A percentile compares a stretch with the other conserved stretches of the same genome.
phyloP scores from a whole-genome alignment of 2,113 vertebrate species.

The Rhea americana region DNA sequence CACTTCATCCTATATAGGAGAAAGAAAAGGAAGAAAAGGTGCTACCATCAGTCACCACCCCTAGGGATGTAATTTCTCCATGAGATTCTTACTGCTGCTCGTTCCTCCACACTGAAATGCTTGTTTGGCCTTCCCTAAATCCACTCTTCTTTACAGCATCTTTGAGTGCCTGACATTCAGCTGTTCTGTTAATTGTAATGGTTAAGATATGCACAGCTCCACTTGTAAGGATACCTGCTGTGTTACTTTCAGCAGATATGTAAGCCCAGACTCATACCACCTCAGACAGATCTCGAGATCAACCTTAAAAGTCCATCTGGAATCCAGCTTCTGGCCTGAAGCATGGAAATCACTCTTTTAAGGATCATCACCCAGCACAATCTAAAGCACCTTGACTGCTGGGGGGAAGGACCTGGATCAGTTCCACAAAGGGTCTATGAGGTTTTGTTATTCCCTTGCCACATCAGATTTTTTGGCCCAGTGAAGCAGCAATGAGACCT shows the following conservation, averaged over 20 bases:
- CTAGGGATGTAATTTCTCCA: not conserved
- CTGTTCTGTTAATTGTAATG: fast-evolving
- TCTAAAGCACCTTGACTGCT: not conserved
- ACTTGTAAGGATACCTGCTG: fast-evolving
- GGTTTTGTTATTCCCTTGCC: not conserved
- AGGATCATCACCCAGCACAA: fast-evolving
- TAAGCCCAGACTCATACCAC: not conserved
- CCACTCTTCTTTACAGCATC: not conserved
- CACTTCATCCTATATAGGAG: conserved; percentile 74
- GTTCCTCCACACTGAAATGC: not conserved
- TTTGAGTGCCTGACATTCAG: not conserved
- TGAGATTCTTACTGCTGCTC: not conserved
- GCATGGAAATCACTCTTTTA: not conserved
- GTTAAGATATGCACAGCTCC: not conserved
- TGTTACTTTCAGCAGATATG: not conserved
- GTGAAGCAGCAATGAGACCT: not conserved
- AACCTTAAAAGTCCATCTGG: not conserved
- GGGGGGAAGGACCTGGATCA: not conserved
- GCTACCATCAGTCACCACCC: not conserved
- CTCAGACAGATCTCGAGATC: not conserved
- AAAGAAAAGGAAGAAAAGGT: not conserved
- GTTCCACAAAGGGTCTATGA: not conserved
- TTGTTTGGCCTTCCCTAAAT: not conserved
- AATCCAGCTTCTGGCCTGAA: not conserved
- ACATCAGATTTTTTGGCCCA: not conserved